phyloP scores from a whole-genome alignment of 1,140 invertebrate species.

The Phymastichus coffea region DNA sequence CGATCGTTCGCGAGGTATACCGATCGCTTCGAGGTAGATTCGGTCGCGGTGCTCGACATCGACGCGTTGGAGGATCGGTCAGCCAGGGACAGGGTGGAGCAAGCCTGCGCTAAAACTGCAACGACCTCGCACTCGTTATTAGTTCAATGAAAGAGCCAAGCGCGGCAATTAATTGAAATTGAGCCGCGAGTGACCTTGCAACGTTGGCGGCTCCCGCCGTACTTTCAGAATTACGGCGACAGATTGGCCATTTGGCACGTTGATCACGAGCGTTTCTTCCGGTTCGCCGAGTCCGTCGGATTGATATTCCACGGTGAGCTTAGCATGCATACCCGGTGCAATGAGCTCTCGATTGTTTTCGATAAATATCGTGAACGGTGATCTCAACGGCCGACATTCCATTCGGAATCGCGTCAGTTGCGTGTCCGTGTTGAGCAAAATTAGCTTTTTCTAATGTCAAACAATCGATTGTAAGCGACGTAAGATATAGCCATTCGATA shows the following conservation, averaged over 20 bases:
- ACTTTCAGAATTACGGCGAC: slow-evolving; percentile 34
- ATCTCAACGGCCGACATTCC: slow-evolving; percentile 22
- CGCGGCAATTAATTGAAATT: no score
- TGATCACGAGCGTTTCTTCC: slow-evolving; percentile 35
- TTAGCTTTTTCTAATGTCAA: slow-evolving; percentile 38
- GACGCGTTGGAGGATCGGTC: no score
- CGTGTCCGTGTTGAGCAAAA: slow-evolving; percentile 37
- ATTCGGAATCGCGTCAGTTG: slow-evolving; percentile 38
- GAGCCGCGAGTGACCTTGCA: no score
- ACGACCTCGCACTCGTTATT: no score
- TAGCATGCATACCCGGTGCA: slow-evolving; percentile 42
- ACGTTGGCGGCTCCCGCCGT: slow-evolving; percentile 38
- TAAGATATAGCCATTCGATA: no score
- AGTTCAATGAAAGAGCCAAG: no score
- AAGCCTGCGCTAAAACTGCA: no score
- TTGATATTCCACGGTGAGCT: slow-evolving; percentile 37
- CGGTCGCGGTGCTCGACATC: no score
- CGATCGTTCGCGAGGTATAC: no score
- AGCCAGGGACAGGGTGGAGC: no score
- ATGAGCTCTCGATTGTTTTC: slow-evolving; percentile 17
- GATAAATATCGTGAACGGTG: slow-evolving; percentile 34
- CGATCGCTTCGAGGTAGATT: no score
- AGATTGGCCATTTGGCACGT: slow-evolving; percentile 35
- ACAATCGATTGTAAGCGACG: no score
- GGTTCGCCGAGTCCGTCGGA: slow-evolving; percentile 33